Evolutionary conservation across 2,113 vertebrate species (phyloP).

Genomic region (Corythoichthys intestinalis): DNA sequence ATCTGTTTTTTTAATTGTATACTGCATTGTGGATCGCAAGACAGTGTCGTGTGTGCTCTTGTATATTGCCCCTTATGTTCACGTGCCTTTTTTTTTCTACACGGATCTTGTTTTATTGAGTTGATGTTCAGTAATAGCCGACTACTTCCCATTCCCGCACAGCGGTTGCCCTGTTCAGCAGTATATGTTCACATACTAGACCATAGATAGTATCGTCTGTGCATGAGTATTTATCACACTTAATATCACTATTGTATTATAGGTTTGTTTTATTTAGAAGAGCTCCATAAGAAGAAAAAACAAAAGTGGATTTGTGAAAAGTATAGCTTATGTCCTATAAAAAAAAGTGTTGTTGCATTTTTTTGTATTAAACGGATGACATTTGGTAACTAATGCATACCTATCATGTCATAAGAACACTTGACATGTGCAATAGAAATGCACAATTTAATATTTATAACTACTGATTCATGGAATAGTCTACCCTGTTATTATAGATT

Average conservation of each 20-base stretch:
- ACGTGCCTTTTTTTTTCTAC: constrained; percentile 54
- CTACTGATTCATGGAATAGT: constrained; percentile 68
- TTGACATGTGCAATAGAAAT: constrained; percentile 64
- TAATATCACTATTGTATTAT: constrained; percentile 70
- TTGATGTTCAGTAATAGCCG: constrained; percentile 32
- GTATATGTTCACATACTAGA: constrained; percentile 56
- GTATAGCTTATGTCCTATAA: constrained; percentile 65
- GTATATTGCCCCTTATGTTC: constrained; percentile 41
- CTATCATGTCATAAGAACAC: constrained; percentile 54
- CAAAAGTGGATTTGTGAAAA: constrained; percentile 65
- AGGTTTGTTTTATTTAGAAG: constrained; percentile 62
- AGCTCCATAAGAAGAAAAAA: constrained; percentile 45
- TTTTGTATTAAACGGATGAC: constrained; percentile 66
- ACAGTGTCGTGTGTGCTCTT: constrained; percentile 23
- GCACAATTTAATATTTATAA: constrained; percentile 69
- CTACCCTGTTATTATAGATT: constrained; percentile 65
- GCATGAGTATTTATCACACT: constrained; percentile 71
- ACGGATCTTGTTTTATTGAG: constrained; percentile 31
- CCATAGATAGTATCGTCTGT: constrained; percentile 60
- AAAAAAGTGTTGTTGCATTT: constrained; percentile 68
- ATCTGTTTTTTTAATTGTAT: constrained; percentile 31
- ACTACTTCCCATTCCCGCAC: constrained; percentile 16
- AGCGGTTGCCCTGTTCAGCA: constrained; percentile 49
- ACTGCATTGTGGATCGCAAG: constrained; percentile 32
- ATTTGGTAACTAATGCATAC: constrained; percentile 55